Evolutionary conservation across 2,113 vertebrate genomes (phyloP).

Genomic region (Empidonax alnorum): DNA sequence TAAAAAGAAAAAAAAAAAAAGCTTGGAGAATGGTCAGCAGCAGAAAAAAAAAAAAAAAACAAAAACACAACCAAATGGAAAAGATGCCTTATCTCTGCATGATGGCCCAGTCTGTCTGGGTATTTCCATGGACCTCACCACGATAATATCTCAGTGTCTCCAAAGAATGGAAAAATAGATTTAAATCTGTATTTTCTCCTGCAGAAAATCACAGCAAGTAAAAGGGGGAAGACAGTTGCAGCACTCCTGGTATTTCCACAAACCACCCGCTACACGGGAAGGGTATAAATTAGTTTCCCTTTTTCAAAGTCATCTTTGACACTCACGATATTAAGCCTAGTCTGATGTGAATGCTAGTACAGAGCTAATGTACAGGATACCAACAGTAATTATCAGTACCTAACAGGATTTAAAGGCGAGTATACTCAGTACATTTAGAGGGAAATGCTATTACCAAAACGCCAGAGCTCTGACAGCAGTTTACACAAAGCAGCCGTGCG

Average conservation of each 20-base stretch:
- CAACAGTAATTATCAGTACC: not conserved
- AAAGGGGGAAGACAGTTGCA: not conserved
- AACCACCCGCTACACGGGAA: not conserved
- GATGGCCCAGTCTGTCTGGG: not conserved
- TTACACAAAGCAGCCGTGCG: conserved; percentile 43
- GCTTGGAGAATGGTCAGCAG: not conserved
- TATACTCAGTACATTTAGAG: conserved; percentile 15
- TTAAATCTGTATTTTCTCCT: not conserved
- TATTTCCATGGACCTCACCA: not conserved
- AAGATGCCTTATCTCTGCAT: not conserved
- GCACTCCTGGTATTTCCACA: not conserved
- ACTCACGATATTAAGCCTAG: not conserved
- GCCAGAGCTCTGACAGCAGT: conserved; percentile 38
- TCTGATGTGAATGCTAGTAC: conserved; percentile 11
- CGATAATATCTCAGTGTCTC: not conserved
- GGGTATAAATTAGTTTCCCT: conserved; percentile 47
- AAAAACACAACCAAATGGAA: not conserved
- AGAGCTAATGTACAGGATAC: conserved; percentile 53
- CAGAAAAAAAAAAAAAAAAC: not conserved
- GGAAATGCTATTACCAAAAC: not conserved
- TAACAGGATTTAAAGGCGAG: conserved; percentile 32
- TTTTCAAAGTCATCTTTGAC: conserved; percentile 51
- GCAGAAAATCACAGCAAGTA: not conserved
- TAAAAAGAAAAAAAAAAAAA: not conserved
- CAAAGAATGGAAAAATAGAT: not conserved